These are phyloP conservation scores for Oreochromis spilurus DNA, from an alignment of 2,113 vertebrate species.

Conservation along the genomic window DNA sequence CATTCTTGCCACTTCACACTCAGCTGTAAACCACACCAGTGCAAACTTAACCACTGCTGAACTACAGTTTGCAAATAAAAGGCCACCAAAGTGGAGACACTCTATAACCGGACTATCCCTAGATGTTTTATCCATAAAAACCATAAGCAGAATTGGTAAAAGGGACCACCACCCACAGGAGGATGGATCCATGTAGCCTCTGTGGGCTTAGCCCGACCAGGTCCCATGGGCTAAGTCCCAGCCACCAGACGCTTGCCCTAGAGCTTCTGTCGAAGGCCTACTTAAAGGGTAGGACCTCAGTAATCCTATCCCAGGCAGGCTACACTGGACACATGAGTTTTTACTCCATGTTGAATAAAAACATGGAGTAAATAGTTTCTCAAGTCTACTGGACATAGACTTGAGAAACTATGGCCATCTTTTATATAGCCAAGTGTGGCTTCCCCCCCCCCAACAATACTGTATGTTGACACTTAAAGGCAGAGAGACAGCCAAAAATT, in stretches of 20 bases:
- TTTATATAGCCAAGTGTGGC: background rate
- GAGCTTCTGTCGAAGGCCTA: background rate
- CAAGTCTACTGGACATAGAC: background rate
- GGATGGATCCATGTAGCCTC: background rate
- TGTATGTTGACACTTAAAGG: background rate
- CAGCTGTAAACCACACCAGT: background rate
- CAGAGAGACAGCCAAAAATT: background rate
- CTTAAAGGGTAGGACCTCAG: background rate
- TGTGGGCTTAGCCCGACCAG: background rate
- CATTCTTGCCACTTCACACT: background rate
- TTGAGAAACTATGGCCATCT: background rate
- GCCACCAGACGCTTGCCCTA: background rate
- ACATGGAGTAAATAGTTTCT: too few relatives aligned
- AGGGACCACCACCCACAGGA: background rate
- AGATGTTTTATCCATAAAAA: background rate
- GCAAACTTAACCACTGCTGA: background rate
- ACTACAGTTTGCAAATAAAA: background rate
- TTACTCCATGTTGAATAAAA: background rate
- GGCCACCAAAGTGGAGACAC: background rate
- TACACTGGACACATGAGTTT: background rate
- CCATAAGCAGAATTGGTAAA: background rate
- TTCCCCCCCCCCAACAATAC: background rate
- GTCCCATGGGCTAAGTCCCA: background rate
- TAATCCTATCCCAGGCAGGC: background rate
- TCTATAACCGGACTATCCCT: background rate